These are phyloP conservation scores for Campoletis sonorensis DNA, from an alignment of 1,140 invertebrate species.

Conservation along the genomic window DNA sequence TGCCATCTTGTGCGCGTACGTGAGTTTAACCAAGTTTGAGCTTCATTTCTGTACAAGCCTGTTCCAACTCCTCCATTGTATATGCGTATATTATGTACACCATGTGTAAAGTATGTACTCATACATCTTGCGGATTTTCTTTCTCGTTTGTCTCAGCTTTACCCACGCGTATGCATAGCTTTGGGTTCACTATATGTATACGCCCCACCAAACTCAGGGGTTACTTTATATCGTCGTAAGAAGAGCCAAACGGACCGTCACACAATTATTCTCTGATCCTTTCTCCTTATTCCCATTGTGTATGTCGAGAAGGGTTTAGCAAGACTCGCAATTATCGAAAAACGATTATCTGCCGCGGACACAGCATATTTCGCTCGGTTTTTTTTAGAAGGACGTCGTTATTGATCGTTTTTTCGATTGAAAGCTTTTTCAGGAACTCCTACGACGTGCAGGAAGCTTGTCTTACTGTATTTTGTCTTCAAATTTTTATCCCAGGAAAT, in stretches of 20 bases:
- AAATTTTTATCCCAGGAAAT: too few relatives aligned
- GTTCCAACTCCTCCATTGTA: conserved; percentile 6
- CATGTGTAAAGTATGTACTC: not conserved
- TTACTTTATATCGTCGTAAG: not conserved
- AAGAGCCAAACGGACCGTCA: conserved; percentile 14
- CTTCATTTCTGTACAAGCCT: conserved; percentile 4
- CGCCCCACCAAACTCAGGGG: not conserved
- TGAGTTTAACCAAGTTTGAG: conserved; percentile 26
- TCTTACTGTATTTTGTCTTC: too few relatives aligned
- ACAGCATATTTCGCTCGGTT: conserved; percentile 2
- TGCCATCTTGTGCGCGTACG: conserved; percentile 24
- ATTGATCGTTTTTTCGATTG: not conserved
- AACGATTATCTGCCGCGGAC: conserved; percentile 11
- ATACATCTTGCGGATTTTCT: conserved; percentile 14
- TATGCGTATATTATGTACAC: not conserved
- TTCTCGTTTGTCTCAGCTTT: conserved; percentile 34
- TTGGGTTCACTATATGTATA: not conserved
- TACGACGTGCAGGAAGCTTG: too few relatives aligned
- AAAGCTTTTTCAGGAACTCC: not conserved
- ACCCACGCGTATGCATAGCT: not conserved
- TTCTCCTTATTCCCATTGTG: not conserved
- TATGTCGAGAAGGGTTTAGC: conserved; percentile 20
- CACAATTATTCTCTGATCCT: not conserved
- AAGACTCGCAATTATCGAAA: conserved; percentile 25
- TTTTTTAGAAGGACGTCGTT: not conserved